These are phyloP conservation scores for Python bivittatus DNA, from an alignment of 2,113 vertebrate species.

Conservation along the genomic window DNA sequence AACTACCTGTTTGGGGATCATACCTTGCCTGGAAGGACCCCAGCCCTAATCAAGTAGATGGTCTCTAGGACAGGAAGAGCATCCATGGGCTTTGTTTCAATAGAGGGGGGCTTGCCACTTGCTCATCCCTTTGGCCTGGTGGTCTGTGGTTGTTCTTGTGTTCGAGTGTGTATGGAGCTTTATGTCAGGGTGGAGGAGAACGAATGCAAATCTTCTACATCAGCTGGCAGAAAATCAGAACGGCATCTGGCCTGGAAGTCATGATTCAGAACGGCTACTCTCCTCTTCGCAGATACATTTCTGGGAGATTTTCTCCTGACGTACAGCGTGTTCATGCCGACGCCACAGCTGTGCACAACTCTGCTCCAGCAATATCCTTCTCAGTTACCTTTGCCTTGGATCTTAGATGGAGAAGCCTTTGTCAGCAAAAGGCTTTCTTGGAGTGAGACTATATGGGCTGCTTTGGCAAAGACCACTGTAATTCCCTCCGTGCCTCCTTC, in stretches of 20 bases:
- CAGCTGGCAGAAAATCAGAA: not conserved
- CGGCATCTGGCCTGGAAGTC: not conserved
- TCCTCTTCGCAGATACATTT: slow-evolving; percentile 76
- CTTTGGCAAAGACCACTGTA: not conserved
- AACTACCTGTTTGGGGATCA: not conserved
- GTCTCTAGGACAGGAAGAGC: not conserved
- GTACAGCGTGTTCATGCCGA: slow-evolving; percentile 91
- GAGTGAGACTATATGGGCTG: too few relatives aligned
- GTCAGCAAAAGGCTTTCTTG: not conserved
- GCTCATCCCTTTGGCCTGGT: not conserved
- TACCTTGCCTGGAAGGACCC: not conserved
- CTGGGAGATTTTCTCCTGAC: slow-evolving; percentile 91
- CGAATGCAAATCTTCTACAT: not conserved
- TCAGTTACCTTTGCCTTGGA: not conserved
- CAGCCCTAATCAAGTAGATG: not conserved
- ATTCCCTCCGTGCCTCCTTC: not conserved
- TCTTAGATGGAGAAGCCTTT: not conserved
- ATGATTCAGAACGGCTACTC: not conserved
- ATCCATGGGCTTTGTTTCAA: not conserved
- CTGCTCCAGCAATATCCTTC: slow-evolving; percentile 93
- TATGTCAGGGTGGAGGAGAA: not conserved
- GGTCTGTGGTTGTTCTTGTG: not conserved
- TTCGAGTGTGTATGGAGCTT: not conserved
- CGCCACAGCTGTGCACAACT: slow-evolving; percentile 83
- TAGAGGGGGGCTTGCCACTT: not conserved